Percentiles rank a stretch among this genome's conserved stretches.
Conservation (phyloP, 2,888 invertebrate species). For the Melinaea marsaeus region DNA sequence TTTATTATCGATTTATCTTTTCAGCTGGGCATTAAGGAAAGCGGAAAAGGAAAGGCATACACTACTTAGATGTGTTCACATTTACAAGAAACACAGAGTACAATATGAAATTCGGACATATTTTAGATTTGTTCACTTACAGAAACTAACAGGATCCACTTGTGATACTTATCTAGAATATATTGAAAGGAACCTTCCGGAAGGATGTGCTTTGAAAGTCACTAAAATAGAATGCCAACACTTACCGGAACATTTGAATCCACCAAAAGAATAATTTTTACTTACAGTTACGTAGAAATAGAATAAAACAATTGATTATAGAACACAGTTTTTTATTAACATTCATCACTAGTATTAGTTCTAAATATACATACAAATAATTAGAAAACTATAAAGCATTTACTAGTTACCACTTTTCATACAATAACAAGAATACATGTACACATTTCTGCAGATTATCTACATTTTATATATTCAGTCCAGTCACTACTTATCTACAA, state of each 20-base stretch:
- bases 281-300: slow-evolving; percentile 20
- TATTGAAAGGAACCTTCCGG: slow-evolving; percentile 96
- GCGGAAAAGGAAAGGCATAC: slow-evolving; percentile 87
- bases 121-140: slow-evolving; percentile 89
- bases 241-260: slow-evolving; percentile 75
- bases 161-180: slow-evolving; percentile 97
- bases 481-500: slow-evolving; percentile 7
- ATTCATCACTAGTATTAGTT: neutral
- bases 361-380: slow-evolving; percentile 2
- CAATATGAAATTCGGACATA: slow-evolving; percentile 98
- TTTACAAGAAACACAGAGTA: slow-evolving; percentile 94
- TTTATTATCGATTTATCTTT: slow-evolving; percentile 41
- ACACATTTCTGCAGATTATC: slow-evolving; percentile 8
- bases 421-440: slow-evolving; percentile 5
- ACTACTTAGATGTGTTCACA: slow-evolving; percentile 91
- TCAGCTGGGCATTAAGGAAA: slow-evolving; percentile 85
- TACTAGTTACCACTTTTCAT: too few relatives aligned
- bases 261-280: slow-evolving; percentile 50
- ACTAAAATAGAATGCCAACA: slow-evolving; percentile 84
- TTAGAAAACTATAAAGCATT: too few relatives aligned
- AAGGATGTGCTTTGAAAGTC: slow-evolving; percentile 96
- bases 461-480: slow-evolving; percentile 1
- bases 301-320: slow-evolving; percentile 23
- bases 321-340: slow-evolving; percentile 14
- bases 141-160: slow-evolving; percentile 94